phyloP scores from a whole-genome alignment of 2,888 invertebrate genomes.

The Pachycephus smyrnensis region DNA sequence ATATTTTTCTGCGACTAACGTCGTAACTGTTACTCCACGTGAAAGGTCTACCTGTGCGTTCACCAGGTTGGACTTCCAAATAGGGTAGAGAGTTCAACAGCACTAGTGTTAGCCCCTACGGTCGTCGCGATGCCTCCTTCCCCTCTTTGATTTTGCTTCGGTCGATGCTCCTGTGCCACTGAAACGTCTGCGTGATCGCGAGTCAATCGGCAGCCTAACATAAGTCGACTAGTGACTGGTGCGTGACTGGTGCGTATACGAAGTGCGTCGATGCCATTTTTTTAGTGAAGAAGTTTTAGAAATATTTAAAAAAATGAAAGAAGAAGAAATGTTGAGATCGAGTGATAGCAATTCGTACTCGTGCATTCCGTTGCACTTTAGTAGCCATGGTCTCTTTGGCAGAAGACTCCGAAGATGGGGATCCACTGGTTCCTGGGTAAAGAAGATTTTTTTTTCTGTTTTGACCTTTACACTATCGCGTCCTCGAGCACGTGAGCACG shows the following conservation, averaged over 20 bases:
- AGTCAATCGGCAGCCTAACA: background rate
- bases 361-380: constrained; percentile 73
- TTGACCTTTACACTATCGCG: constrained; percentile 6
- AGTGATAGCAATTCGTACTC: constrained; percentile 53
- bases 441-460: constrained; percentile 36
- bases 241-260: constrained; percentile 1
- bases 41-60: background rate
- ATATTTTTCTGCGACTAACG: background rate
- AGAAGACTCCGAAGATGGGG: constrained; percentile 79
- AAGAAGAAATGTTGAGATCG: constrained; percentile 33
- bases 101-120: background rate
- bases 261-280: constrained; percentile 11
- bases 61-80: background rate
- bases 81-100: background rate
- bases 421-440: constrained; percentile 82
- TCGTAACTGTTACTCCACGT: background rate
- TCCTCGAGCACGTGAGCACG: background rate
- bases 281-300: constrained; percentile 8
- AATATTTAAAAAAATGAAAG: constrained; percentile 7
- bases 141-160: background rate
- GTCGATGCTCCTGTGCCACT: background rate
- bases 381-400: constrained; percentile 71
- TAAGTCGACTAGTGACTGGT: background rate
- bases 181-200: background rate
- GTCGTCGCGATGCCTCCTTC: background rate